A percentile compares a stretch with the other conserved stretches of the same genome.
Conservation (phyloP, 2,888 invertebrate species). For the Dynastes tityus region DNA sequence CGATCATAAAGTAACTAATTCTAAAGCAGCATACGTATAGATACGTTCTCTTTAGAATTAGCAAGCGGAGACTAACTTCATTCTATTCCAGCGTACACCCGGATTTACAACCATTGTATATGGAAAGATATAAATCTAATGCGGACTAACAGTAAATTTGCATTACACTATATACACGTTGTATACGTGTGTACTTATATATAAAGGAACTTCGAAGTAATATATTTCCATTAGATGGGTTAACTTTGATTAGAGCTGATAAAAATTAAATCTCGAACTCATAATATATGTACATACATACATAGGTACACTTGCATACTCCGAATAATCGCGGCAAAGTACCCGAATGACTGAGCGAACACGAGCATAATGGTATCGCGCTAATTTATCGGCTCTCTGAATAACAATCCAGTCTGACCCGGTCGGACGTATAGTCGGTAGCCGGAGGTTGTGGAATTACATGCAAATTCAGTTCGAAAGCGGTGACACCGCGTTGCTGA, state of each 20-base stretch:
- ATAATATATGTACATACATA: constrained; percentile 13
- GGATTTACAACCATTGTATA: constrained; percentile 18
- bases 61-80: constrained; percentile 2
- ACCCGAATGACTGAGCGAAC: constrained; percentile 11
- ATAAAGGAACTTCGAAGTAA: constrained; percentile 14
- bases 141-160: constrained; percentile 32
- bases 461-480: constrained; percentile 31
- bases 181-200: not conserved
- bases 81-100: constrained; percentile 9
- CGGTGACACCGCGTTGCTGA: not conserved
- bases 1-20: too few relatives aligned
- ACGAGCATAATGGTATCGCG: constrained; percentile 16
- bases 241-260: constrained; percentile 34
- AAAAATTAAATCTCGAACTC: constrained; percentile 24
- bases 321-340: constrained; percentile 9
- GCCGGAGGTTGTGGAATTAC: constrained; percentile 20
- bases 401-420: constrained; percentile 27
- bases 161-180: constrained; percentile 7
- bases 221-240: constrained; percentile 36
- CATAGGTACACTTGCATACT: not conserved
- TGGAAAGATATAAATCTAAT: constrained; percentile 26
- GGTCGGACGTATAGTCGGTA: constrained; percentile 11
- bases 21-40: too few relatives aligned
- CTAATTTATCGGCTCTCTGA: constrained; percentile 23
- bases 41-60: constrained; percentile 6